Base-by-base conservation (phyloP, 2,888 invertebrate genomes). In the Limenitis camilla region DNA sequence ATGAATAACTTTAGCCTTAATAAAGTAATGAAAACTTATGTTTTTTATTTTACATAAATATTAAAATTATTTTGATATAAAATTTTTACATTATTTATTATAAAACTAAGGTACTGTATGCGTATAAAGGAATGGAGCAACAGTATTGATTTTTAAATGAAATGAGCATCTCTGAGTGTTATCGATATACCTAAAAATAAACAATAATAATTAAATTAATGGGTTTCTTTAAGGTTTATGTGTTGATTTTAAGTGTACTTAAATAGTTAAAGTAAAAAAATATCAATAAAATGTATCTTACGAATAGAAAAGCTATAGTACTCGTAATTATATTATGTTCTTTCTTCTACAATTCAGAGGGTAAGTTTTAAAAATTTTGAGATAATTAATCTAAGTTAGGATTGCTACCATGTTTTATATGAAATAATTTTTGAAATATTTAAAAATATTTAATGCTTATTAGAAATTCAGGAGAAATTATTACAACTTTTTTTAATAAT, bases 121-220 rank as follows among this genome's bases (percentile, higher is more conserved):
- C 61, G 60, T 60, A 32, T 9, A 61, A 58, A 46, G 66, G 58
- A 68, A 61, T 61, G 61, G 50, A 31, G 54, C 41, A 40, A 28
- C n/a, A 6, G 45, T 62, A 60, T 64, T 63, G 67, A 64, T 63
- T 66, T 61, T 63, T 71, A 63, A 63, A 68, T 66, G 64, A 66
- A 63, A 65, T 67, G 63, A 66, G 49, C n/a, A n/a, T 52, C 47
- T 29, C 45, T 46, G 42, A 53, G 50, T 55, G 49, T 40, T 47
- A 59, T 64, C 66, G 53, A 62, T 61, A 59, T 44, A 48, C 49
- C 56, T 55, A 56, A 63, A 64, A 64, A 64, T 62, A 65, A 66
- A 66, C 62, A 65, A 52, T 32, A 51, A 40, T 42, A 33, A 33
- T 47, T 41, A 46, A 38, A 39, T 51, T 58, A 10, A 63, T 61